Evolutionary conservation across 1,140 invertebrate species (phyloP).

Genomic region (Atopsyche davidsoni): DNA sequence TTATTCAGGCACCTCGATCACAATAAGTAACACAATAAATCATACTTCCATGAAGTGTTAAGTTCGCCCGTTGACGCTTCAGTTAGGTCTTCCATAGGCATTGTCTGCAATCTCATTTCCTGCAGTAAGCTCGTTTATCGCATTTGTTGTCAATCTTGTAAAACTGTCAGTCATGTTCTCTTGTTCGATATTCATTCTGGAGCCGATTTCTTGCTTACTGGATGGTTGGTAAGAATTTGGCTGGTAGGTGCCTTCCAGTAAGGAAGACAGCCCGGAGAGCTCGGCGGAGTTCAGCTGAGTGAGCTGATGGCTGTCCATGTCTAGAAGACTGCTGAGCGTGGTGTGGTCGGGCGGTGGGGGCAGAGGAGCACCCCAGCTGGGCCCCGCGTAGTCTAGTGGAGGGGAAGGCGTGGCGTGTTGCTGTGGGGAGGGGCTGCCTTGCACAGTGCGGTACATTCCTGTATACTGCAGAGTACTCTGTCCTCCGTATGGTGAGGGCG

Average conservation of each 20-base stretch:
- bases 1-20: neutral
- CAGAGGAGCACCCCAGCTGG: constrained; percentile 8
- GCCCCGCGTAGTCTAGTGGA: constrained; percentile 12
- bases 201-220: constrained; percentile 18
- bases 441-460: constrained; percentile 20
- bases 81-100: constrained; percentile 4
- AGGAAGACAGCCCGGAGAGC: constrained; percentile 25
- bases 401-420: constrained; percentile 19
- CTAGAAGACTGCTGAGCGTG: constrained; percentile 33
- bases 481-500: constrained; percentile 28
- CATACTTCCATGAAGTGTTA: too few relatives aligned
- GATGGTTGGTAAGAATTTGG: constrained; percentile 32
- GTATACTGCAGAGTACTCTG: constrained; percentile 17
- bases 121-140: constrained; percentile 12
- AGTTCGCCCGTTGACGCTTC: too few relatives aligned
- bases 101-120: constrained; percentile 4
- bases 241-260: constrained; percentile 24
- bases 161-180: constrained; percentile 49
- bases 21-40: too few relatives aligned
- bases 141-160: constrained; percentile 39
- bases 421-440: constrained; percentile 28
- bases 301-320: constrained; percentile 46
- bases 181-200: constrained; percentile 23
- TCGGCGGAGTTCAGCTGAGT: constrained; percentile 44
- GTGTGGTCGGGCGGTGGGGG: constrained; percentile 4